phyloP scores from a whole-genome alignment of 2,113 vertebrate genomes.

The Etia nguti region DNA sequence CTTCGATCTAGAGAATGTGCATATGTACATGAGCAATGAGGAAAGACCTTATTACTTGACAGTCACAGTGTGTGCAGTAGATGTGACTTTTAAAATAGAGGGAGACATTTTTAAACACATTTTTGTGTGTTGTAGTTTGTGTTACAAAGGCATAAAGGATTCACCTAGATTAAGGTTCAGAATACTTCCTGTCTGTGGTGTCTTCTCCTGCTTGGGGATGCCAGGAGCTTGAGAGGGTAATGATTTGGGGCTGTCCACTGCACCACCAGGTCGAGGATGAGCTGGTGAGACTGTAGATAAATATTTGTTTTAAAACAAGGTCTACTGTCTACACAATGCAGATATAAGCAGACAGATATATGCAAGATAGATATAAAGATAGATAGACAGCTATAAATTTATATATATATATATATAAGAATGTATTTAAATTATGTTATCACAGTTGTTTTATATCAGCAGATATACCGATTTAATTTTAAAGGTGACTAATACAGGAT shows the following conservation, averaged over 20 bases:
- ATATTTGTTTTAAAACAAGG: neutral
- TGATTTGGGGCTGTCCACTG: constrained; percentile 86
- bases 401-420: too few species aligned
- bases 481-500: neutral
- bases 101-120: neutral
- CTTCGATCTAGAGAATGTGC: constrained; percentile 79
- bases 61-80: neutral
- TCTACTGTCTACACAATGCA: neutral
- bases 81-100: neutral
- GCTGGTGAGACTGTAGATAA: constrained; percentile 79
- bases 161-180: constrained; percentile 96
- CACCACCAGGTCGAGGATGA: constrained; percentile 77
- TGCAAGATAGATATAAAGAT: neutral
- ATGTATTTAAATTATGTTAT: neutral
- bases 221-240: constrained; percentile 84
- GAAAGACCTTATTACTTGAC: neutral
- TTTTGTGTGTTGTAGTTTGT: neutral
- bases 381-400: neutral
- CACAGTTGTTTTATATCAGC: neutral
- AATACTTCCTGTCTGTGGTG: constrained; percentile 86
- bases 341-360: neutral
- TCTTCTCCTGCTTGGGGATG: constrained; percentile 82
- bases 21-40: neutral
- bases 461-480: neutral
- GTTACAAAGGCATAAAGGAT: neutral